Evolutionary conservation across 1,140 invertebrate species (phyloP).

Genomic region (Plutomurus gul): DNA sequence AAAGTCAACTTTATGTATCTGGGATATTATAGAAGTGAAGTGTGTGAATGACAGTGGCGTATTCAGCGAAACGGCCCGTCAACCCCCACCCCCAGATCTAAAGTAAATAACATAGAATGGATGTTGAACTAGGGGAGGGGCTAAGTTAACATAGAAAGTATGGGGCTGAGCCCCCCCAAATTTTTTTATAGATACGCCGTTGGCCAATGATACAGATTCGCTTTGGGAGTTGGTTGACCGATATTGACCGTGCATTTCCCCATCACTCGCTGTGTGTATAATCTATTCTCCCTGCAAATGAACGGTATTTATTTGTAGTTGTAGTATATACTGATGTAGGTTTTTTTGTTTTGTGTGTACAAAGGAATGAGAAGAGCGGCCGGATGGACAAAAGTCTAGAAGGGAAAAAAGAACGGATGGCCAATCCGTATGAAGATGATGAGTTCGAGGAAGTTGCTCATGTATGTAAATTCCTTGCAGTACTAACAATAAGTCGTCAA

Average conservation of each 20-base stretch:
- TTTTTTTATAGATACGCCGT: background rate
- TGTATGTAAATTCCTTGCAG: background rate
- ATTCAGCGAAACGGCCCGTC: no score
- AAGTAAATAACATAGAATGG: no score
- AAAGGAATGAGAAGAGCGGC: background rate
- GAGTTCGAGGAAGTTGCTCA: slow-evolving; percentile 7
- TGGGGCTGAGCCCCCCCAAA: no score
- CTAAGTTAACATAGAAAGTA: no score
- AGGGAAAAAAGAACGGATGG: background rate
- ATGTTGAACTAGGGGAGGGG: no score
- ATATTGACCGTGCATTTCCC: background rate
- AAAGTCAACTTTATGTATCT: no score
- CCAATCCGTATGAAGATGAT: background rate
- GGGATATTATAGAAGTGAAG: no score
- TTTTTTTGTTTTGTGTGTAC: background rate
- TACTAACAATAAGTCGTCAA: no score
- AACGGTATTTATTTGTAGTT: background rate
- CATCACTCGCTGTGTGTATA: background rate
- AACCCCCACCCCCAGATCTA: no score
- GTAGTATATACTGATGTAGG: background rate
- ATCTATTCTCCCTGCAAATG: background rate
- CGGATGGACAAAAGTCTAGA: background rate
- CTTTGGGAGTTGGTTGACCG: background rate
- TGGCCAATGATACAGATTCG: background rate
- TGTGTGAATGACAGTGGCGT: no score